These are phyloP conservation scores for Pelochelys cantorii DNA, from an alignment of 2,797 vertebrate genomes.

Conservation along the genomic window DNA sequence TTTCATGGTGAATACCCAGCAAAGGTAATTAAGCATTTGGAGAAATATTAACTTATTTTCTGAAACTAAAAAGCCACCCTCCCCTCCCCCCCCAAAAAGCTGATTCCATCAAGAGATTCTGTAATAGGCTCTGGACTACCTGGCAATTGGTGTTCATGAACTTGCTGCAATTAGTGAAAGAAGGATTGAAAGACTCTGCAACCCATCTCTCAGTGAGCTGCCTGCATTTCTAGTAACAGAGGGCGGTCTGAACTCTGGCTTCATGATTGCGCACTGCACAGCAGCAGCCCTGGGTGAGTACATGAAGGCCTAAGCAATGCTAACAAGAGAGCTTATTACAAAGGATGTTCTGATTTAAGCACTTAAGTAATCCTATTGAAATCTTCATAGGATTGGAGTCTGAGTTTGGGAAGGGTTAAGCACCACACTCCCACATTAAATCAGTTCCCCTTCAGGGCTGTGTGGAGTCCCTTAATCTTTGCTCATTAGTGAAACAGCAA, in stretches of 20 bases:
- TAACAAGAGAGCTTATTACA: not conserved
- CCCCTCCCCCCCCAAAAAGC: not conserved
- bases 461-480: not conserved
- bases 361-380: not conserved
- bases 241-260: slow-evolving; percentile 97
- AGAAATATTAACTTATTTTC: not conserved
- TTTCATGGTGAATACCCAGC: slow-evolving; percentile 99
- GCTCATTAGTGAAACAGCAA: not conserved
- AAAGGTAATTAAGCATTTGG: slow-evolving; percentile 84
- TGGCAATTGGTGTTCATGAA: slow-evolving; percentile 96
- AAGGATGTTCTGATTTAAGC: not conserved
- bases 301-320: not conserved
- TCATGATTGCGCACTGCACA: slow-evolving; percentile 99
- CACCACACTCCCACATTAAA: not conserved
- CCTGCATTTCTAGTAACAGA: slow-evolving; percentile 97
- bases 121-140: slow-evolving; percentile 92
- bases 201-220: slow-evolving; percentile 95
- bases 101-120: not conserved
- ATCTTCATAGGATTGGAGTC: not conserved
- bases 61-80: not conserved
- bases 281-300: slow-evolving; percentile 93
- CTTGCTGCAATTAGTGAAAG: slow-evolving; percentile 96
- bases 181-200: slow-evolving; percentile 95
- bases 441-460: not conserved
- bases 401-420: not conserved